These are phyloP conservation scores for Diadema setosum DNA, from an alignment of 35 echinoderm and acorn worm species.

Conservation along the genomic window DNA sequence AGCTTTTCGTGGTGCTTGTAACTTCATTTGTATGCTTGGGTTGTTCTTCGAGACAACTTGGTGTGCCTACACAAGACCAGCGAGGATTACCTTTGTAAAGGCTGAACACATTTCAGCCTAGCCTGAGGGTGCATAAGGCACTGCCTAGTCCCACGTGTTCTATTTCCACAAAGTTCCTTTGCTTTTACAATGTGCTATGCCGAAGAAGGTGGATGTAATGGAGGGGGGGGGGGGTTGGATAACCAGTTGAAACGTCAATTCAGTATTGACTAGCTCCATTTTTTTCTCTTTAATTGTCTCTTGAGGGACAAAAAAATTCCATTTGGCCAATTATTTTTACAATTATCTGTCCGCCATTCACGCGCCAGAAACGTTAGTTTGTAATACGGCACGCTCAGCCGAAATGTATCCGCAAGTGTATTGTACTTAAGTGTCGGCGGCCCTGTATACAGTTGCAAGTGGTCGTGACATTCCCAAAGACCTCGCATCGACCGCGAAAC, in stretches of 20 bases:
- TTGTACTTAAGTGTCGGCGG: not conserved
- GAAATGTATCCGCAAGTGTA: not conserved
- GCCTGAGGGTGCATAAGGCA: not conserved
- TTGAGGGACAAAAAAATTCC: not conserved
- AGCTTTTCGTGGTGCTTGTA: not conserved
- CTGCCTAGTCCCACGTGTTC: not conserved
- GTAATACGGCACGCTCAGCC: not conserved
- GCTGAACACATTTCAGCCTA: not conserved
- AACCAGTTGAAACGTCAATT: not conserved
- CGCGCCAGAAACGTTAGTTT: not conserved
- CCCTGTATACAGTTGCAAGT: constrained; percentile 1
- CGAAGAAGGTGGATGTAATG: not conserved
- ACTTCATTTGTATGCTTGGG: not conserved
- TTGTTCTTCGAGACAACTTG: not conserved
- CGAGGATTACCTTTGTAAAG: constrained; percentile 16
- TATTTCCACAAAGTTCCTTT: not conserved
- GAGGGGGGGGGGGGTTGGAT: not conserved
- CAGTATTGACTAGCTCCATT: too few relatives aligned
- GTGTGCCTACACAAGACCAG: constrained; percentile 21
- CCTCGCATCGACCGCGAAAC: not conserved
- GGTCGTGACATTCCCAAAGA: not conserved
- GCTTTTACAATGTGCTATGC: not conserved
- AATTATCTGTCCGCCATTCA: not conserved
- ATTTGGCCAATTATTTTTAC: constrained; percentile 20
- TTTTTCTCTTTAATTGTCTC: not conserved